Conservation (phyloP, 2,888 invertebrate species). For the Portevinia maculata region DNA sequence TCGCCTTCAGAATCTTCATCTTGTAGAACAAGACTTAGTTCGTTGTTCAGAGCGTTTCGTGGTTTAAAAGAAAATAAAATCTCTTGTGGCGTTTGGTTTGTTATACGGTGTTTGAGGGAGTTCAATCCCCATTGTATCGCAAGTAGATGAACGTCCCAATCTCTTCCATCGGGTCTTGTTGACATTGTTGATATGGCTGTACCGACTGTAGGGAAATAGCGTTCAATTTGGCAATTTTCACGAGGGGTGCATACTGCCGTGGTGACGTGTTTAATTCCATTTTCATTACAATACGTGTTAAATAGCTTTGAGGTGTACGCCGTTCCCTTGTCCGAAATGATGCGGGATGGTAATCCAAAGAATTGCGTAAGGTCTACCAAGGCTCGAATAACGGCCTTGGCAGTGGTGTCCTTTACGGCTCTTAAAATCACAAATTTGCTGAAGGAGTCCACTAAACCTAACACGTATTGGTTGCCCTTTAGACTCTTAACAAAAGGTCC, state of each 20-base stretch:
- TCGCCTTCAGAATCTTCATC: not conserved
- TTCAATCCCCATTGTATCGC: conserved; percentile 47
- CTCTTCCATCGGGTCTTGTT: conserved; percentile 19
- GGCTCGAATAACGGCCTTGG: too few relatives aligned
- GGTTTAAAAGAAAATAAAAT: conserved; percentile 38
- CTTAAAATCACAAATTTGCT: too few relatives aligned
- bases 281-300: too few relatives aligned
- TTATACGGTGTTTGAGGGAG: conserved; percentile 11
- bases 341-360: too few relatives aligned
- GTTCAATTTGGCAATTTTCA: conserved; percentile 24
- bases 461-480: conserved; percentile 33
- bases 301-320: too few relatives aligned
- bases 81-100: conserved; percentile 14
- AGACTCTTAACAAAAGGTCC: conserved; percentile 37
- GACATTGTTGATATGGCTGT: conserved; percentile 44
- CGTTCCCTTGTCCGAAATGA: too few relatives aligned
- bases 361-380: too few relatives aligned
- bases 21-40: conserved; percentile 8
- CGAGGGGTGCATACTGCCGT: too few relatives aligned
- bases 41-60: conserved; percentile 8
- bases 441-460: conserved; percentile 35
- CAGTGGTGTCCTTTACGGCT: too few relatives aligned
- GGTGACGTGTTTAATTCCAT: too few relatives aligned
- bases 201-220: conserved; percentile 37
- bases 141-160: conserved; percentile 34